Percentiles rank a stretch among this genome's conserved stretches.
These are phyloP conservation scores for Xenopus petersii DNA, from an alignment of 2,797 vertebrate species.

Conservation along the genomic window DNA sequence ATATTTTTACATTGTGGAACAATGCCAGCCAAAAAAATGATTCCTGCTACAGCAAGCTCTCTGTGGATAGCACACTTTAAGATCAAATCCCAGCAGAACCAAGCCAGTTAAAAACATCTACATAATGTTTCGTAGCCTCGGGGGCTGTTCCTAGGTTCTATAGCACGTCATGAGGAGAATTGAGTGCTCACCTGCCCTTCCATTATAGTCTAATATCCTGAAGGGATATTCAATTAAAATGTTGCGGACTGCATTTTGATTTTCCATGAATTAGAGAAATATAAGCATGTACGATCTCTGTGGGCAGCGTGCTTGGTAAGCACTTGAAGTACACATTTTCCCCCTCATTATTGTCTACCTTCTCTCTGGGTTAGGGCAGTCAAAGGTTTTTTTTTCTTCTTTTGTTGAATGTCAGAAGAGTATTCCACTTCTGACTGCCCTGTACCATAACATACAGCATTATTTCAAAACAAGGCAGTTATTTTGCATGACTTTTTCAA, in stretches of 20 bases:
- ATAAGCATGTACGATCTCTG: conserved; percentile 9
- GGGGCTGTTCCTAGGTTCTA: conserved; percentile 38
- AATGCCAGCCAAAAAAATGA: conserved; percentile 39
- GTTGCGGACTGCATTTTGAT: conserved; percentile 37
- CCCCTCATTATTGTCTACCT: conserved; percentile 9
- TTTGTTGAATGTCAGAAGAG: not conserved
- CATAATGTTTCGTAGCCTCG: conserved; percentile 43
- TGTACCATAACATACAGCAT: no score
- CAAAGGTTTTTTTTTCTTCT: not conserved
- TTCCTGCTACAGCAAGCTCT: conserved; percentile 35
- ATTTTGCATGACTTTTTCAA: no score
- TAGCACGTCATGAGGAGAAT: conserved; percentile 41
- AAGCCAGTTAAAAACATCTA: conserved; percentile 47
- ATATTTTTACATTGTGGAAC: conserved; percentile 46
- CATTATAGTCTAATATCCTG: conserved; percentile 47
- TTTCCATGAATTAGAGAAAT: conserved; percentile 37
- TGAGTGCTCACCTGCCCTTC: conserved; percentile 48
- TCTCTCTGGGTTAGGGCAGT: not conserved
- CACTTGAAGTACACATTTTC: conserved; percentile 4
- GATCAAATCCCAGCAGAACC: conserved; percentile 41
- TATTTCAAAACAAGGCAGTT: not conserved
- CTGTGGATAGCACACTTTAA: conserved; percentile 26
- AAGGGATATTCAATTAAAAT: conserved; percentile 47
- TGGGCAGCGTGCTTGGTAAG: conserved; percentile 25
- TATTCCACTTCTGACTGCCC: not conserved